Conservation (phyloP, 1,140 invertebrate genomes). For the Monochamus saltuarius region DNA sequence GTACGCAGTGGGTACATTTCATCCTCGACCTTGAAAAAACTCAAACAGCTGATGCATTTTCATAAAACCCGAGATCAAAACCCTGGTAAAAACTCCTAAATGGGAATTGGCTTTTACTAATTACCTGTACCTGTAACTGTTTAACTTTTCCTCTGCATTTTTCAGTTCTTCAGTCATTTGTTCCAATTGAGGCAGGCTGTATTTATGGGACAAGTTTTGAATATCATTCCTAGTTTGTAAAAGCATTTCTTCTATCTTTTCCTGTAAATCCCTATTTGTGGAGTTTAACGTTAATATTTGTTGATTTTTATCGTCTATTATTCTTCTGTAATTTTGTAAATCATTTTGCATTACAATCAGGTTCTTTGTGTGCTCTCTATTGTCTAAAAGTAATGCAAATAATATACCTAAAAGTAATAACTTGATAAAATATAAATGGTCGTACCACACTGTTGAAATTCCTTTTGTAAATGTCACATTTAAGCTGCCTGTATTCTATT, state of each 20-base stretch:
- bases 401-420: neutral
- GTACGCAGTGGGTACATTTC: too few species aligned
- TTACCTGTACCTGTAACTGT: conserved; percentile 16
- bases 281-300: conserved; percentile 33
- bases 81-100: too few species aligned
- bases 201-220: conserved; percentile 39
- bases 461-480: conserved; percentile 28
- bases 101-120: too few species aligned
- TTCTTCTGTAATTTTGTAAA: conserved; percentile 31
- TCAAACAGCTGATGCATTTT: too few species aligned
- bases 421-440: conserved; percentile 7
- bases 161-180: conserved; percentile 40
- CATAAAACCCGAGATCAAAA: too few species aligned
- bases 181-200: conserved; percentile 38
- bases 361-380: conserved; percentile 34
- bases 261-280: conserved; percentile 36
- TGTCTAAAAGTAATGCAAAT: conserved; percentile 26
- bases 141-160: conserved; percentile 31
- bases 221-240: conserved; percentile 38
- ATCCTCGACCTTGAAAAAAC: too few species aligned
- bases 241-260: conserved; percentile 42
- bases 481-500: conserved; percentile 38
- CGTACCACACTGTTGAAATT: conserved; percentile 32
- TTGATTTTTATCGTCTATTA: conserved; percentile 36
- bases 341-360: conserved; percentile 38